Evolutionary conservation across 1,140 invertebrate genomes (phyloP).

Genomic region (Grapholita molesta): DNA sequence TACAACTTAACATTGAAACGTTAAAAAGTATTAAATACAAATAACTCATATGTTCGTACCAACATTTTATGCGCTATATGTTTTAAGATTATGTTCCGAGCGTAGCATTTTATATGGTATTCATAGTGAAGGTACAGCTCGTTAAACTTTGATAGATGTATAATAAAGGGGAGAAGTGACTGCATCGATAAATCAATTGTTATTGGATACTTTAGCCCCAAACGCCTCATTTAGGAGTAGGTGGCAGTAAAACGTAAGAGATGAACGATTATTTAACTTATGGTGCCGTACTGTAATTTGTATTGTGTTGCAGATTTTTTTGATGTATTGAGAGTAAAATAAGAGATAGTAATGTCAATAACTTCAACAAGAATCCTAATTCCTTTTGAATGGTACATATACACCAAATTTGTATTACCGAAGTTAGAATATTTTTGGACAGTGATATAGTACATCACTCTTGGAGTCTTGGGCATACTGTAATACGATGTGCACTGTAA

Average conservation of each 20-base stretch:
- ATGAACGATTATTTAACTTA: background rate
- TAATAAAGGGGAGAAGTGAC: slow-evolving; percentile 58
- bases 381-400: no score
- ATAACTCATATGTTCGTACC: no score
- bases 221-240: background rate
- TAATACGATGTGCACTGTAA: no score
- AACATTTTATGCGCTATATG: slow-evolving; percentile 25
- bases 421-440: no score
- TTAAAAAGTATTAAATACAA: slow-evolving; percentile 26
- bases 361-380: no score
- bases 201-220: background rate
- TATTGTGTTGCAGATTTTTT: no score
- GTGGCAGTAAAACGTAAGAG: background rate
- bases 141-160: slow-evolving; percentile 64
- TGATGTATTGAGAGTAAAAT: no score
- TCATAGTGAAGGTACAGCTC: slow-evolving; percentile 51
- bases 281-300: no score
- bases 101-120: slow-evolving; percentile 47
- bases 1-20: background rate
- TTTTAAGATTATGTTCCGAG: slow-evolving; percentile 33
- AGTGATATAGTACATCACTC: no score
- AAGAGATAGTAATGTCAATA: no score
- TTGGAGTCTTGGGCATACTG: no score
- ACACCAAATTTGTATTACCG: no score
- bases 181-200: slow-evolving; percentile 44